Base-by-base conservation (phyloP, 2,797 vertebrate species). In the Sciurus carolinensis region DNA sequence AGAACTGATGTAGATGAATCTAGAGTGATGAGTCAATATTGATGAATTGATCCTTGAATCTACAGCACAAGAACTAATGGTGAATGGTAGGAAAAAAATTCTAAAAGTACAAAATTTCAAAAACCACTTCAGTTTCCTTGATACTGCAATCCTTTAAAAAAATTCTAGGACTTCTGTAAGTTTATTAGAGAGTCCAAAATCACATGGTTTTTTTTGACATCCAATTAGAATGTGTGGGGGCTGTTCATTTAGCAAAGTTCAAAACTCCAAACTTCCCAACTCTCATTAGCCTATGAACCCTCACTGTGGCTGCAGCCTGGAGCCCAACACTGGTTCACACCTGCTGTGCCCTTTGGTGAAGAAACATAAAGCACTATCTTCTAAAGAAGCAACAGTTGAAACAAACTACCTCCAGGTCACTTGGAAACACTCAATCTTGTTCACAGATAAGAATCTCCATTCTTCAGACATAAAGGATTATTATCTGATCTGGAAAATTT, bases 401-500 rank as follows among this genome's bases (percentile, higher is more conserved):
- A 87, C 7, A 39, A 69, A 93, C 11, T 4, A 69, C 30, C 52
- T 72, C 76, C 33, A 66, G 86, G 57, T 66, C 91, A 62, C 73
- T 93, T 75, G 81, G 69, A 75, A 71, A 77, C 81, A 92, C 44
- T 82, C 89, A 4, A 83, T 57, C 44, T 44, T 22, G n/a, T 69
- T 67, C 18, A 8, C 52, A 87, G 47, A 42, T 82, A 91, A 94
- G 50, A 83, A 83, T 73, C 80, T 3, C 52, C n/a, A 28, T 89
- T 87, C 36, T 91, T 75, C 59, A 50, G 20, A 90, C 33, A 87
- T 57, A 75, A 7, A 80, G 22, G 73, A 82, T 24, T 75, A 67
- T 66, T 69, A 36, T 36, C 36, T 36, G 95, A 95, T 73, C 57
- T 95, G 24, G 84, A 80, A 94, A 81, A 88, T 81, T 87, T 66